phyloP scores from a whole-genome alignment of 2,888 invertebrate genomes.

The Heliconius ismenius region DNA sequence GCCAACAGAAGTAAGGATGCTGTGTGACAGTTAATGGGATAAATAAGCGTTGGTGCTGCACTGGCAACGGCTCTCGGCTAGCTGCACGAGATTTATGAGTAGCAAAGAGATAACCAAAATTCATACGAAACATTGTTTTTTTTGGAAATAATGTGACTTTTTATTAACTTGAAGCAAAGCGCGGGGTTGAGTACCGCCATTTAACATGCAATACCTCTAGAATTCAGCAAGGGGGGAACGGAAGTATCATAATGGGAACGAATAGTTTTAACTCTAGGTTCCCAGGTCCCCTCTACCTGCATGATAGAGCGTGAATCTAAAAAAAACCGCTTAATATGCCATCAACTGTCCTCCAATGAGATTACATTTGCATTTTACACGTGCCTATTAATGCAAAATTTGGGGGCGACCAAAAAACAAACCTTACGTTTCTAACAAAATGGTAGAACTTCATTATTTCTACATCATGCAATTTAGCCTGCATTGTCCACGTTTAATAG shows the following conservation, averaged over 20 bases:
- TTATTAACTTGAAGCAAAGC: not conserved
- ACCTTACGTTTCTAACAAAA: not conserved
- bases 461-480: conserved; percentile 39
- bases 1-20: conserved; percentile 54
- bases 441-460: conserved; percentile 34
- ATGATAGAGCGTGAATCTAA: too few relatives aligned
- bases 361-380: conserved; percentile 4
- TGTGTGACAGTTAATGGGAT: conserved; percentile 55
- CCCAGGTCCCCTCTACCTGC: too few relatives aligned
- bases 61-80: conserved; percentile 43
- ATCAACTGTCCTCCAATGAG: not conserved
- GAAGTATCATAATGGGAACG: too few relatives aligned
- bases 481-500: conserved; percentile 41
- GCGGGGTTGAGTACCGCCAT: too few relatives aligned
- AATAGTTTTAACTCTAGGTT: too few relatives aligned
- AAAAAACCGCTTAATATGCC: not conserved
- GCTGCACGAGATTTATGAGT: conserved; percentile 36
- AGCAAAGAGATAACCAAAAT: conserved; percentile 14
- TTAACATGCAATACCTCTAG: too few relatives aligned
- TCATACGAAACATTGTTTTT: conserved; percentile 11
- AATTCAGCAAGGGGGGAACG: too few relatives aligned
- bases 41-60: conserved; percentile 49
- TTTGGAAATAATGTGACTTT: not conserved
- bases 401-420: conserved; percentile 7
- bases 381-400: not conserved